Percentiles rank a stretch among this genome's conserved stretches.
phyloP scores from a whole-genome alignment of 2,888 invertebrate species.

The Chaitophorus viminalis region DNA sequence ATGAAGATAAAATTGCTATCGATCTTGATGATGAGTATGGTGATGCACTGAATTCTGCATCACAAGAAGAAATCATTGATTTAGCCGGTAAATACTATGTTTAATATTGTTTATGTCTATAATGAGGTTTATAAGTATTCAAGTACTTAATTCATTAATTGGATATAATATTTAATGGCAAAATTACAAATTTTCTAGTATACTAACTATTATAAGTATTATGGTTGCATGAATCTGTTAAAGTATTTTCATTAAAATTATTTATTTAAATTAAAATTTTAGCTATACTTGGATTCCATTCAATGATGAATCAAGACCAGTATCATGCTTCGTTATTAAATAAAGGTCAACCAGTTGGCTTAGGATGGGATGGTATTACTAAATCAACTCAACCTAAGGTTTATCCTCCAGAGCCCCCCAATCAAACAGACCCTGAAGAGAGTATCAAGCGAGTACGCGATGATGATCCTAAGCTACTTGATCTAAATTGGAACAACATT shows the following conservation, averaged over 20 bases:
- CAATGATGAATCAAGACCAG: constrained; percentile 99
- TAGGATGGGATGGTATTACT: constrained; percentile 95
- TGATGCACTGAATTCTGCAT: constrained; percentile 84
- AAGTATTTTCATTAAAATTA: too few species aligned
- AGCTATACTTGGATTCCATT: constrained; percentile 99
- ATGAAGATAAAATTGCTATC: constrained; percentile 91
- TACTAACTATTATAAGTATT: background rate
- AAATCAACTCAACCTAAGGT: constrained; percentile 92
- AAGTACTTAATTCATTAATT: background rate
- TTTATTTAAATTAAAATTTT: constrained; percentile 66
- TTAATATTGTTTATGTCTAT: background rate
- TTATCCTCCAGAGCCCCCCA: constrained; percentile 94
- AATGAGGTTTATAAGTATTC: background rate
- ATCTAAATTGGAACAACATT: constrained; percentile 99
- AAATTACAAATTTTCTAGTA: background rate
- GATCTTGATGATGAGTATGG: constrained; percentile 96
- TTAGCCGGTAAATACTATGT: constrained; percentile 78
- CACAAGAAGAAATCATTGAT: constrained; percentile 98
- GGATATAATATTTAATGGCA: background rate
- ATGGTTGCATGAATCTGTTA: background rate
- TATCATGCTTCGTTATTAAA: constrained; percentile 95
- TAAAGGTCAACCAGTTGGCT: constrained; percentile 88
- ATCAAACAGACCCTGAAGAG: constrained; percentile 93
- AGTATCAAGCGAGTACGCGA: constrained; percentile 89
- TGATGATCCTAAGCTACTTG: constrained; percentile 86